Conservation (phyloP, 2,113 vertebrate genomes). For the Rhegmatorhina hoffmannsi region DNA sequence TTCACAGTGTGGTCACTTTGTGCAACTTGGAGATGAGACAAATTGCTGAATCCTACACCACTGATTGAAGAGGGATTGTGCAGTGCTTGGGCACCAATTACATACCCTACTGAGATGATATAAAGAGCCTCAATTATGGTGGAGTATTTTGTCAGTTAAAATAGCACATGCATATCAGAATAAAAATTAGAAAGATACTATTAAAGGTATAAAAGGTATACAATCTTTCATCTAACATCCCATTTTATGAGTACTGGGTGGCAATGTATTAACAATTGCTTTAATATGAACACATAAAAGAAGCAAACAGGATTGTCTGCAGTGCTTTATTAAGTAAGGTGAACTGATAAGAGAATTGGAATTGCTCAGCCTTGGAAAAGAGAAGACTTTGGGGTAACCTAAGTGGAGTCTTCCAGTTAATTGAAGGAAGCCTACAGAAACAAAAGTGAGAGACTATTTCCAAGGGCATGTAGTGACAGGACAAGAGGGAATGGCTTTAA, state of each 20-base stretch:
- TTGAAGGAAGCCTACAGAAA: neutral
- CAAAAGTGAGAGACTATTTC: neutral
- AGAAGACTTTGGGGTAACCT: neutral
- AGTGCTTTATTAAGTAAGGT: neutral
- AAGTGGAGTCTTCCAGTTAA: neutral
- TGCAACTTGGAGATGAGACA: conserved; percentile 31
- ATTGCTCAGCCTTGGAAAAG: neutral
- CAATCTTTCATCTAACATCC: neutral
- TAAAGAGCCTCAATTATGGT: conserved; percentile 57
- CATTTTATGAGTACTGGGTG: neutral
- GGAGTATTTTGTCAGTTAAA: conserved; percentile 43
- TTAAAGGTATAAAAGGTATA: neutral
- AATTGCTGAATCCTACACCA: conserved; percentile 25
- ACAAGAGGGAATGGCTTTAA: neutral
- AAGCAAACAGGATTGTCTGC: neutral
- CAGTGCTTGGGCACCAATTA: conserved; percentile 54
- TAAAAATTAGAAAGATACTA: conserved; percentile 34
- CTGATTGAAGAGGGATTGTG: conserved; percentile 61
- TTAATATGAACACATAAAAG: neutral
- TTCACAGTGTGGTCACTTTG: conserved; percentile 35
- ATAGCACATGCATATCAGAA: conserved; percentile 34
- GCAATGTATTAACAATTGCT: neutral
- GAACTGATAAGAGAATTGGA: neutral
- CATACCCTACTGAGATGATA: conserved; percentile 20
- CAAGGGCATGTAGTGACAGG: neutral